Base-by-base conservation (phyloP, 2,888 invertebrate species). In the Hyppa rectilinea region DNA sequence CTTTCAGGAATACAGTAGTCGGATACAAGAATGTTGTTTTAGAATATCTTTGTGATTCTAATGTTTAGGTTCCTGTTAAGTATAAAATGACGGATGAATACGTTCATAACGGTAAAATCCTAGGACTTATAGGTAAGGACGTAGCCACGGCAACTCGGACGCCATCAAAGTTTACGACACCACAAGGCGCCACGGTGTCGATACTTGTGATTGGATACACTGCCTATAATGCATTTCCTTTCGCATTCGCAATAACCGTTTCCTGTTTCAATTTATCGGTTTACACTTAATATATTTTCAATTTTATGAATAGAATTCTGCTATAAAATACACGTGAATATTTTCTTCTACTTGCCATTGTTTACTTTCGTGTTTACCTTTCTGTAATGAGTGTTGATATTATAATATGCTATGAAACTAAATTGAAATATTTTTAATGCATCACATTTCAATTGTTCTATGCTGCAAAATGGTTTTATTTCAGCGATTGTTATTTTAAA, bases 111-210 rank as follows among this genome's bases (percentile, higher is more conserved):
- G 78, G 67, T 82, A 77, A 83, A 84, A 79, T 78, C 52, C 56
- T 66, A 66, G 73, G 78, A 79, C 85, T 77, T 84, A 82, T 83
- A 74, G 68, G 70, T 72, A 43, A 75, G 65, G 68, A 78, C 75
- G 79, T 82, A 85, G 82, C 80, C 80, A 80, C 82, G 81, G 85
- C 85, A 87, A 90, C 90, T 92, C 88, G 89, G 89, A 88, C 87
- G 90, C 92, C 88, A 93, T 94, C 92, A 93, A 94, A 93, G 85
- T 95, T 95, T 92, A 95, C 92, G 92, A 92, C 88, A 87, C 81
- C 79, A 83, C 82, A 87, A 88, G 94, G 93, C 95, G 94, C 94
- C 94, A 86, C 81, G 75, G 83, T 86, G 92, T 89, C 92, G 91
- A 90, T 88, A 85, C 81, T 85, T 85, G 76, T 89, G 91, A 93